Percentiles rank a stretch among this genome's conserved stretches.
Evolutionary conservation across 2,888 invertebrate species (phyloP).

Genomic region (Agrotis segetum): DNA sequence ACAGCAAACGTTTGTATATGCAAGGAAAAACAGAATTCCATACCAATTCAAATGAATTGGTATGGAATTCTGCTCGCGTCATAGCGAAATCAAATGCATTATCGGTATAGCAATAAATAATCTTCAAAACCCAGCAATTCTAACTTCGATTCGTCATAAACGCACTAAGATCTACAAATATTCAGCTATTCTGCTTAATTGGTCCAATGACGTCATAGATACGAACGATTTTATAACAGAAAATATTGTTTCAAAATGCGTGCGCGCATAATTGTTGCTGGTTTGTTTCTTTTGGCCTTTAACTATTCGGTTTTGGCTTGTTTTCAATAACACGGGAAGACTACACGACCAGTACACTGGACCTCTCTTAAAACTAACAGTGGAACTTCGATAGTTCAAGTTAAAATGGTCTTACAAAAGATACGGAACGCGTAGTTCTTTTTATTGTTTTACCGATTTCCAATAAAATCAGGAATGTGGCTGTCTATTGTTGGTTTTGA

Average conservation of each 20-base stretch:
- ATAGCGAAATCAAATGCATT: constrained; percentile 12
- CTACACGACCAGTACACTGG: constrained; percentile 47
- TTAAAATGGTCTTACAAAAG: constrained; percentile 46
- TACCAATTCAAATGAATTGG: not conserved
- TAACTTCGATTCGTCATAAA: constrained; percentile 7
- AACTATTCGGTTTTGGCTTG: constrained; percentile 71
- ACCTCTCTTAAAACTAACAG: constrained; percentile 17
- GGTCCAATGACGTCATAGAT: constrained; percentile 30
- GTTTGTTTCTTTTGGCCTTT: constrained; percentile 76
- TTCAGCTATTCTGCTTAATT: constrained; percentile 42
- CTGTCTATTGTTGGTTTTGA: constrained; percentile 45
- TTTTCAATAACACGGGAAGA: constrained; percentile 72
- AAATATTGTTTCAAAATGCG: constrained; percentile 61
- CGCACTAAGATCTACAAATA: constrained; percentile 20
- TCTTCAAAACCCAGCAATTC: not conserved
- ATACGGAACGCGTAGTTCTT: constrained; percentile 39
- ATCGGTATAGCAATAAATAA: not conserved
- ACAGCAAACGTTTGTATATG: not conserved
- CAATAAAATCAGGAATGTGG: constrained; percentile 58
- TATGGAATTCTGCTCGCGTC: not conserved
- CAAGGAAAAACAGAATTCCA: not conserved
- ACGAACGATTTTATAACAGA: constrained; percentile 46
- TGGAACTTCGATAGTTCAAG: constrained; percentile 41
- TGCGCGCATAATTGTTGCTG: constrained; percentile 54
- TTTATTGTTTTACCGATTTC: constrained; percentile 45